Evolutionary conservation across 2,888 invertebrate species (phyloP), one percentile per base, ranked within the genome.

Genomic region (Neoaliturus tenellus): DNA sequence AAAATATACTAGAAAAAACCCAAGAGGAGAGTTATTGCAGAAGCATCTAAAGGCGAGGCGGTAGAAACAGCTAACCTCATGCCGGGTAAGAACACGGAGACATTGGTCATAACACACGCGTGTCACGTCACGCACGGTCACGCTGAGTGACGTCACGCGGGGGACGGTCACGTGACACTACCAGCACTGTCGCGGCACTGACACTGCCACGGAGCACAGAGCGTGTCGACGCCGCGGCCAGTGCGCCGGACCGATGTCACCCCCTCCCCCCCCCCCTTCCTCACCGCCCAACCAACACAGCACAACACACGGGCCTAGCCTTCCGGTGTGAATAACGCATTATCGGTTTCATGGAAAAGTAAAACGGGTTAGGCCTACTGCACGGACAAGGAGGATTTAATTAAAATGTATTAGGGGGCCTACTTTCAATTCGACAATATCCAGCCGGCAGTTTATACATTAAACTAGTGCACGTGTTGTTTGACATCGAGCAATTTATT

Each of bases 21-120:
- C 39, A 8, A 39, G 5, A 14, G 48, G 10, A 23, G 23, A 51
- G 3, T 51, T 0, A 51, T 23, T 28, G 62, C 62, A 62, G 3
- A 62, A 62, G 62, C 62, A 31, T 3, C 62, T 62, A 62, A 28
- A 62, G 62, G 62, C 62, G 25, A 28, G 62, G 62, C 62, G 31
- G 62, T 28, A 51, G 48, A 51, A 62, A 62, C 31, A 12, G 28
- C 62, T 62, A 17, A 62, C 62, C 62, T 62, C 62, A 62, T 62
- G 17, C 28, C 31, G 25, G 25, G 14, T 4, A 14, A 62, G 14
- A 62, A 62, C 62, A 62, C 28, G 28, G 12, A 28, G 62, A 62
- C 62, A 51, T 23, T 20, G 20, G 44, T 12, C 44, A 44, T 44
- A 44, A 44, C 44, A 44, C 44, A 44, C 10, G 23, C 23, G 23